phyloP scores from a whole-genome alignment of 35 echinoderm and acorn worm genomes.

The Acanthaster planci region DNA sequence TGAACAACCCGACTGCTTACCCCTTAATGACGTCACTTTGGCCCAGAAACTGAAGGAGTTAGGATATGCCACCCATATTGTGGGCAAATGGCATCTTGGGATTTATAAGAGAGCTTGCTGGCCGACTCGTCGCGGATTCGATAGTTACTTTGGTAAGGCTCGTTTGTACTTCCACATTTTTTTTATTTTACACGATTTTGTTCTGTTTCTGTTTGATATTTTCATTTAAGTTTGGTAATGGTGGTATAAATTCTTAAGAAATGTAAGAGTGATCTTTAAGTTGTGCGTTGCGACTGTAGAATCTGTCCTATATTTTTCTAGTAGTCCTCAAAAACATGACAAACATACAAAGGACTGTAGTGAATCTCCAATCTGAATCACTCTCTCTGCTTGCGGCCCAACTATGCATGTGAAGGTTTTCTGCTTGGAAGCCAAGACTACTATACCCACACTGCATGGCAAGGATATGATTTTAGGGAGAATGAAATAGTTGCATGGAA shows the following conservation, averaged over 20 bases:
- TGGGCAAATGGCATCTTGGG: conserved; percentile 70
- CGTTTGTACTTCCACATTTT: too few species aligned
- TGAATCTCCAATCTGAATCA: too few species aligned
- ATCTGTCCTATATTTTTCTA: too few species aligned
- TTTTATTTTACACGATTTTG: too few species aligned
- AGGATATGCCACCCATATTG: conserved; percentile 49
- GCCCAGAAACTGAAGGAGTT: conserved; percentile 57
- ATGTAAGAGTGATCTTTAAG: too few species aligned
- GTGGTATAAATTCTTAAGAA: too few species aligned
- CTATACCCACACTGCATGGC: background rate
- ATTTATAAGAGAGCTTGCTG: conserved; percentile 58
- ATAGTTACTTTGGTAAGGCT: conserved; percentile 56
- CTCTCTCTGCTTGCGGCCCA: too few species aligned
- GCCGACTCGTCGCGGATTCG: conserved; percentile 58
- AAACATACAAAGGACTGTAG: too few species aligned
- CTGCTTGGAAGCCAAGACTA: background rate
- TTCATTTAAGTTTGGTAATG: too few species aligned
- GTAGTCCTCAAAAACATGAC: too few species aligned
- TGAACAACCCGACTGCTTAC: conserved; percentile 35
- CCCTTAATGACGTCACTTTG: conserved; percentile 42
- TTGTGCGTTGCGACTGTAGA: too few species aligned
- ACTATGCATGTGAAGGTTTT: background rate
- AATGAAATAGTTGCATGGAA: conserved; percentile 11
- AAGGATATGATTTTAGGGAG: conserved; percentile 54
- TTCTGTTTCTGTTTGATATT: too few species aligned